Conservation (phyloP, 2,888 invertebrate genomes). For the Ophioninae sp. region DNA sequence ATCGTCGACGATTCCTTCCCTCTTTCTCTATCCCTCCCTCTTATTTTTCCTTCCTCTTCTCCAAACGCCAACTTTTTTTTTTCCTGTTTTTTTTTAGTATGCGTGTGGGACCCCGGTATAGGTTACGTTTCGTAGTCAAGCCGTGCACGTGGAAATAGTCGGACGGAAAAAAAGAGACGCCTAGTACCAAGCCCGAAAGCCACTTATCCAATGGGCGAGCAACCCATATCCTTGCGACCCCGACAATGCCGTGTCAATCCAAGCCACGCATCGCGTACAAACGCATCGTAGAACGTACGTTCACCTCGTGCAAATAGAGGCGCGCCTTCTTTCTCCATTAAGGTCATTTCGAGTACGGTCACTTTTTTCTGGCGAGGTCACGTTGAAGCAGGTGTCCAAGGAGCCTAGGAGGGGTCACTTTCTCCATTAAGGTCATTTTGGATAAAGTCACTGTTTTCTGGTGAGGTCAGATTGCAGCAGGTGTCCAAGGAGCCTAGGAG, state of each 20-base stretch:
- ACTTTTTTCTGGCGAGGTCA: constrained; percentile 10
- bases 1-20: constrained; percentile 63
- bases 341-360: too few relatives aligned
- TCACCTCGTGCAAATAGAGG: constrained; percentile 38
- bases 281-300: not conserved
- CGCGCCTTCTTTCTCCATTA: constrained; percentile 46
- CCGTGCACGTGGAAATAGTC: constrained; percentile 39
- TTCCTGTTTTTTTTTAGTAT: constrained; percentile 59
- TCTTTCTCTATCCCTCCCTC: constrained; percentile 58
- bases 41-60: constrained; percentile 37
- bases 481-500: too few relatives aligned
- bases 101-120: constrained; percentile 59
- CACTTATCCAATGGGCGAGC: constrained; percentile 68
- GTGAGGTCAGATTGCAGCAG: not conserved
- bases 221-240: constrained; percentile 55
- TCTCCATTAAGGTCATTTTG: too few relatives aligned
- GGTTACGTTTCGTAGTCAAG: constrained; percentile 59
- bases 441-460: not conserved
- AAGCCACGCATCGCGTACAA: constrained; percentile 25
- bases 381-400: not conserved
- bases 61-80: constrained; percentile 21
- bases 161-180: constrained; percentile 41
- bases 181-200: constrained; percentile 71
- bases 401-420: too few relatives aligned
- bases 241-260: constrained; percentile 51